Percentiles rank a stretch among this genome's conserved stretches.
Conservation (phyloP, 2,888 invertebrate species). For the Smittia aterrima region DNA sequence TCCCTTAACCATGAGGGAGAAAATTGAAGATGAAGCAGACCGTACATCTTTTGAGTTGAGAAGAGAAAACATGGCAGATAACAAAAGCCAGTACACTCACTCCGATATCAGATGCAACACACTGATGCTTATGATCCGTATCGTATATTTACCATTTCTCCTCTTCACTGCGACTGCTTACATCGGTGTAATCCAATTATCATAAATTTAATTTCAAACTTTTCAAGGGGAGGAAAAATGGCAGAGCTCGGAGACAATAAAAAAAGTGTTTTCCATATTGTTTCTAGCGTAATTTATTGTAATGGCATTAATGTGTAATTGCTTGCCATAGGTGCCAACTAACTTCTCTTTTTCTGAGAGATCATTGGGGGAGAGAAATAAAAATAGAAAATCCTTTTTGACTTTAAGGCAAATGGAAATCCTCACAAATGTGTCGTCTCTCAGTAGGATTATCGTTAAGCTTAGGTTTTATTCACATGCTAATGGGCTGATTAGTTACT, state of each 20-base stretch:
- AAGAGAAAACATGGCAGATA: conserved; percentile 8
- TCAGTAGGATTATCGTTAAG: neutral
- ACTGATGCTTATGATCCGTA: conserved; percentile 35
- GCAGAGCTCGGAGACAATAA: neutral
- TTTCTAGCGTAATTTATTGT: conserved; percentile 30
- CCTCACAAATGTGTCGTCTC: neutral
- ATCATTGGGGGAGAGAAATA: neutral
- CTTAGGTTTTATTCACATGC: conserved; percentile 17
- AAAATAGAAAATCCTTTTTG: neutral
- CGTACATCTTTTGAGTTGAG: neutral
- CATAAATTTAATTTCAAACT: conserved; percentile 41
- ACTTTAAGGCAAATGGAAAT: neutral
- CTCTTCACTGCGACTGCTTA: neutral
- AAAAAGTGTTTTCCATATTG: conserved; percentile 35
- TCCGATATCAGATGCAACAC: conserved; percentile 36
- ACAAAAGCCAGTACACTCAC: conserved; percentile 3
- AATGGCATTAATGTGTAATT: conserved; percentile 36
- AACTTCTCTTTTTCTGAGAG: neutral
- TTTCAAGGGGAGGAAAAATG: conserved; percentile 19
- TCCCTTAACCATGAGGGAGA: neutral
- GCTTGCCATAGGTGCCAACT: conserved; percentile 31
- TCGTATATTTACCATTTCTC: conserved; percentile 21
- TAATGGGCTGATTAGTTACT: conserved; percentile 13
- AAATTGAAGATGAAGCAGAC: neutral
- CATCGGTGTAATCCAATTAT: conserved; percentile 34